Base-by-base conservation (phyloP, 1,140 invertebrate species). In the Drosophila oshimai region DNA sequence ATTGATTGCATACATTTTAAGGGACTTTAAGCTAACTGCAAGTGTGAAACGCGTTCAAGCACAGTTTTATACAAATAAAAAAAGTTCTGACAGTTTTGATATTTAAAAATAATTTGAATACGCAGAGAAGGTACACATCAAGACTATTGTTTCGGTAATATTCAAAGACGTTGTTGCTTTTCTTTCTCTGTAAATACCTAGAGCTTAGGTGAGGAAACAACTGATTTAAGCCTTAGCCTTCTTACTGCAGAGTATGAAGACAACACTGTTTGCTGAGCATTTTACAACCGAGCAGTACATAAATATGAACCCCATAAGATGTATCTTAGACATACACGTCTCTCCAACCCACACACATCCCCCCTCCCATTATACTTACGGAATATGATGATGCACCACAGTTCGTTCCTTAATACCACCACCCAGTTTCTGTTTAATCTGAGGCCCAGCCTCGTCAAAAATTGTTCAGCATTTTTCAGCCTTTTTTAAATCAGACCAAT, bases 401-500 rank as follows among this genome's bases (percentile, higher is more conserved):
- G 64, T 31, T 53, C 45, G 53, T 47, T 67, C 37, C 53, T 61
- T 54, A 45, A 45, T 60, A 28, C 58, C 58, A 62, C 36, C 58
- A 57, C 50, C 57, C 42, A 31, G 47, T 47, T 22, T 12, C 37
- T 54, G 75, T 51, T 78, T 78, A 78, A 77, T 77, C 74, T 76
- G 65, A 36, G 31, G 46, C 37, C 50, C 47, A 46, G 74, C 42
- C 65, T 53, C 26, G 26, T 50, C 62, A 64, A 75, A 83, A 45
- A 70, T 83, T 78, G 73, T 44, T 51, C 53, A 70, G 41, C 62
- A 31, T 80, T 79, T 75, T 68, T 71, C 42, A 62, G 55, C 26
- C 71, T 49, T 47, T 50, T 60, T 60, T 62, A 87, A 86, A 87
- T 80, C 76, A 76, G 57, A 75, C 46, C 81, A 86, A 86, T 87